Conservation (phyloP, 1,140 invertebrate species). For the Lamellibrachia luymesi region DNA sequence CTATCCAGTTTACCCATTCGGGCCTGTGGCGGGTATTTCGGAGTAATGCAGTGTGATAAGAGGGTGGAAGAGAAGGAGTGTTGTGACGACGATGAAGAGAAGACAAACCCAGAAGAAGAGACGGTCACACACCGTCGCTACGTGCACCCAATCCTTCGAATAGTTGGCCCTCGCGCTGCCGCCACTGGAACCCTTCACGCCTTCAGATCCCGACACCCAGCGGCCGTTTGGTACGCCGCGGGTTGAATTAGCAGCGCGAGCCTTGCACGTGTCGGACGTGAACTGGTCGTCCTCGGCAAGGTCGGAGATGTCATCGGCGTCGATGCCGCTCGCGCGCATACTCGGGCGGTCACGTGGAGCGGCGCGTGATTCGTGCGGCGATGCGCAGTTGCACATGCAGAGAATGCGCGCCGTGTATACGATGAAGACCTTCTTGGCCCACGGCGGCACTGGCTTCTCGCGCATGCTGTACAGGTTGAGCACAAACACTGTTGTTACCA, state of each 20-base stretch:
- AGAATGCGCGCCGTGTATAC: conserved; percentile 19
- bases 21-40: conserved; percentile 15
- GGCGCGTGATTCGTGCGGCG: not conserved
- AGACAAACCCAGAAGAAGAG: conserved; percentile 31
- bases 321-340: not conserved
- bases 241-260: not conserved
- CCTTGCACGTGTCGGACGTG: not conserved
- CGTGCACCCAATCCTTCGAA: conserved; percentile 28
- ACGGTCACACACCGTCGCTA: conserved; percentile 29
- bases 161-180: conserved; percentile 15
- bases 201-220: not conserved
- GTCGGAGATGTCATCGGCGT: not conserved
- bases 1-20: not conserved
- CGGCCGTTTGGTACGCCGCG: not conserved
- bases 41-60: conserved; percentile 21
- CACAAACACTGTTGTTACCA: conserved; percentile 30
- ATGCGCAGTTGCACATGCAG: conserved; percentile 26
- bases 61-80: conserved; percentile 29
- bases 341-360: not conserved
- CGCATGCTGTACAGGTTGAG: conserved; percentile 30
- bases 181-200: not conserved
- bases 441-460: conserved; percentile 28
- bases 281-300: conserved; percentile 6
- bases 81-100: conserved; percentile 27
- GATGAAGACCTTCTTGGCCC: conserved; percentile 27